Base-by-base conservation (phyloP, 2,888 invertebrate species). In the Itoplectis maculator region DNA sequence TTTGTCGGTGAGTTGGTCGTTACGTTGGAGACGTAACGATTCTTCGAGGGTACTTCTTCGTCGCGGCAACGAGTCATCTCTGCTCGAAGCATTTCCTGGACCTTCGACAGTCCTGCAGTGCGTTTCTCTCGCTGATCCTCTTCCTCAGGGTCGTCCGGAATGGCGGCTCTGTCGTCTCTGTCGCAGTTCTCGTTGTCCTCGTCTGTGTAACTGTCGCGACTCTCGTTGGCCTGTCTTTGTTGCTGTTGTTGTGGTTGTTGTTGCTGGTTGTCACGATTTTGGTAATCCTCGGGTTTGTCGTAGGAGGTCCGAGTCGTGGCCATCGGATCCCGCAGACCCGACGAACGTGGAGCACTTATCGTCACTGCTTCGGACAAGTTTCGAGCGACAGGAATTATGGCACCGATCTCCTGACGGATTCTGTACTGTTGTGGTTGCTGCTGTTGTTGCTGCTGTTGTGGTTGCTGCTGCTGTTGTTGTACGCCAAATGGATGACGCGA, bases 401-500 rank as follows among this genome's bases (percentile, higher is more conserved):
- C 65, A 9, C 11, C 69, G 15, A 73, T 65, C 65, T 77, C 74
- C 54, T 78, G 72, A 47, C 74, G 74, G 2, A 29, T 18, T 56
- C 75, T 59, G 54, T 65, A 80, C 70, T 20, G 59, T 51, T 59
- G 77, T 63, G 49, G 45, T 29, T 37, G 84, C 54, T 61, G 70
- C 29, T 73, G 79, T 11, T 29, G 29, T 29, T 29, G 29, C 5
- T 29, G 29, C 29, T 69, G 69, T 9, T 72, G 75, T 23, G 76
- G 86, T 0, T 89, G 90, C 18, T 49, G 68, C n/a, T 69, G 69
- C 6, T 78, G 80, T 18, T 81, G 86, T 0, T 89, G 90, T 15
- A 90, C 84, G 8, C 86, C 87, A 56, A 89, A 90, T 2, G 87
- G 76, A 29, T 87, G 87, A 54, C 89, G 84, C 61, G 88, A 81